Base-by-base conservation (phyloP, 2,113 vertebrate genomes). In the Regulus satrapa region DNA sequence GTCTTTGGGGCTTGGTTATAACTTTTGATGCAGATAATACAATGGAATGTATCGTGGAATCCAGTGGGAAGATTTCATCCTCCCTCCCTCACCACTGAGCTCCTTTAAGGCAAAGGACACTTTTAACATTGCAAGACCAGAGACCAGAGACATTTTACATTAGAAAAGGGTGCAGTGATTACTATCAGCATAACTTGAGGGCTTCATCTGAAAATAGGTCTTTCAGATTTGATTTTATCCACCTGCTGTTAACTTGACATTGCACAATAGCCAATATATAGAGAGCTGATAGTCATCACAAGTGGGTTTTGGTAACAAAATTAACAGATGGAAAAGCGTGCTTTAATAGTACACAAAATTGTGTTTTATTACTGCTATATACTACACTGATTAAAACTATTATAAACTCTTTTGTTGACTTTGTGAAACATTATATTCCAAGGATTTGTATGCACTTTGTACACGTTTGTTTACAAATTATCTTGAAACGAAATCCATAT, bases 391-490 rank as follows among this genome's bases (percentile, higher is more conserved):
- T 92, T 59, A 52, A 64, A 92, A 76, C 45, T 72, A 49, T 23
- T 62, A n/a, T n/a, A 55, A 15, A 52, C 38, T 41, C 21, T 92
- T 92, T 81, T 73, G 36, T 54, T 62, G 49, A 62, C 86, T 91
- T 83, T 73, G 76, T 85, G 64, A 71, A 96, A 74, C 29, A 26
- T 28, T 72, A 48, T 83, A 59, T 94, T 97, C 76, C 63, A 96
- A 85, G 69, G 77, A 88, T 54, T 95, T 95, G 73, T 58, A 94
- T 45, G 31, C 77, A 94, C 76, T 95, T 96, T 78, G 82, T 80
- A 92, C 55, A 92, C 7, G 92, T 87, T 96, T 97, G 63, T 91
- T 97, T 97, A 97, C 91, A 97, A 97, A 96, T 96, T 96, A 93
- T 84, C 94, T 96, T 97, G 95, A 97, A 95, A 96, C 43, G 28